A percentile compares a stretch with the other conserved stretches of the same genome.
Conservation (phyloP, 2,888 invertebrate species). For the Epirrita christyi region DNA sequence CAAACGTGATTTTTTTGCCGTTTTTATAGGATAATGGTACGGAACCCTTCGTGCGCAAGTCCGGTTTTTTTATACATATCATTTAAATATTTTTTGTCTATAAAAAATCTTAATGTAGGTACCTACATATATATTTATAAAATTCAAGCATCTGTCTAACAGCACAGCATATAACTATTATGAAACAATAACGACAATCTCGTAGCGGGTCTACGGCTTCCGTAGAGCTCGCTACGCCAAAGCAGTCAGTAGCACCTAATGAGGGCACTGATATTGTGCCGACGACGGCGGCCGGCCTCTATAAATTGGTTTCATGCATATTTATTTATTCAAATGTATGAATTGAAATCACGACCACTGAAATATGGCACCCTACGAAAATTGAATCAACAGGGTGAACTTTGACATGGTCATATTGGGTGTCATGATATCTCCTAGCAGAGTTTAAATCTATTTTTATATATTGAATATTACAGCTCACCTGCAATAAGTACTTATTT, state of each 20-base stretch:
- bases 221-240: slow-evolving; percentile 62
- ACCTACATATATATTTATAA: no score
- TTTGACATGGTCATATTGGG: slow-evolving; percentile 59
- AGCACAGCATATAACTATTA: slow-evolving; percentile 15
- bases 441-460: no score
- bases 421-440: slow-evolving; percentile 41
- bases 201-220: slow-evolving; percentile 57
- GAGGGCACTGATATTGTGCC: slow-evolving; percentile 76
- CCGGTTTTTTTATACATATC: background rate
- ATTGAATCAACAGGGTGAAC: slow-evolving; percentile 77
- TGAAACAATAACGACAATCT: slow-evolving; percentile 51
- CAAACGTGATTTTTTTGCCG: no score
- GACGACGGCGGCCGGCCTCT: slow-evolving; percentile 68
- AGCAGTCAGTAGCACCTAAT: slow-evolving; percentile 68
- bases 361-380: slow-evolving; percentile 76
- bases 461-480: no score
- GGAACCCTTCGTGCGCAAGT: no score
- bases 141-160: background rate
- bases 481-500: no score
- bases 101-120: background rate
- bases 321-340: slow-evolving; percentile 85
- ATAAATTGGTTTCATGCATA: slow-evolving; percentile 85
- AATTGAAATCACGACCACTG: slow-evolving; percentile 83
- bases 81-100: background rate
- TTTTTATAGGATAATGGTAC: no score